Base-by-base conservation (phyloP, 1,140 invertebrate species). In the Bombus pyrosoma region DNA sequence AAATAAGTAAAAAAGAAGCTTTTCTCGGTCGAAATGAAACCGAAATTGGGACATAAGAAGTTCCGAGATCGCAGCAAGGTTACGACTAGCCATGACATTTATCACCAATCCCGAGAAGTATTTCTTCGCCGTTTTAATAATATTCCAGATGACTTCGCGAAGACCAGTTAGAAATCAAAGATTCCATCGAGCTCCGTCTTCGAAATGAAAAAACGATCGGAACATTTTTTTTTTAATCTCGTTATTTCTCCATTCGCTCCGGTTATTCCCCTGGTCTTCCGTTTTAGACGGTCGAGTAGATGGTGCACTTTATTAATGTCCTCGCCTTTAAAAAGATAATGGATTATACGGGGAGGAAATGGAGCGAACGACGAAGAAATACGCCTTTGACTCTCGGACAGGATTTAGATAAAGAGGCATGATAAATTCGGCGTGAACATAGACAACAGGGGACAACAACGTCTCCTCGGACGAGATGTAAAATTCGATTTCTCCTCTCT, bases 241-340 rank as follows among this genome's bases (percentile, higher is more conserved):
- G 25, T 22, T 68, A 22, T 10, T 32, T 10, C n/a, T 47, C n/a
- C 28, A 10, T 41, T 53, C 43, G n/a, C 10, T 8, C 6, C 4
- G 13, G 18, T 22, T 53, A 32, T 66, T 79, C 37, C n/a, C 18
- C 34, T 32, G 18, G 18, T 22, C 37, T 57, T 43, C 32, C 25
- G 41, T 83, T 76, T 82, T 28, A 59, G 28, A 28, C n/a, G 71
- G 12, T 32, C 59, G 12, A 73, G 28, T 62, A 37, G n/a, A 74
- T n/a, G 72, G 9, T 22, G 5, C 59, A 32, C 75, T 79, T 79
- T 84, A 84, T 84, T 79, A 84, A 84, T 53, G 82, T 47, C 76
- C 39, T n/a, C 32, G 39, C 37, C 43, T 79, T 79, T 79, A 57
- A 83, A 83, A 59, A 69, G 62, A 69, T 83, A 78, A 83, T 78